Evolutionary conservation across 1,140 invertebrate species (phyloP).

Genomic region (Aphaenogaster floridana): DNA sequence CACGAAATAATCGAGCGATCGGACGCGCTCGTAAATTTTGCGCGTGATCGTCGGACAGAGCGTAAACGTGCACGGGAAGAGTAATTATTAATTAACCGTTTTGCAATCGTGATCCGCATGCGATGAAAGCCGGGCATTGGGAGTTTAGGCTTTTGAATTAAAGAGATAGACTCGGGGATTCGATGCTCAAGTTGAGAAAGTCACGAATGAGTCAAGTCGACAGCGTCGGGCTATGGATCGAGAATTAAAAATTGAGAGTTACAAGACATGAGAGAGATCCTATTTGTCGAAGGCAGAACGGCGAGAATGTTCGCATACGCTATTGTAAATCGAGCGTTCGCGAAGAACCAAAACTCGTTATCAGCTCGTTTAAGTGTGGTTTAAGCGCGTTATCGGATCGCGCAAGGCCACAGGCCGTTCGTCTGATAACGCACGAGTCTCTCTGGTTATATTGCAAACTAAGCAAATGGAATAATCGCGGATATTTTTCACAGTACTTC

Average conservation of each 20-base stretch:
- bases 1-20: slow-evolving; percentile 58
- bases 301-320: background rate
- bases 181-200: background rate
- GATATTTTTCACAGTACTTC: background rate
- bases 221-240: background rate
- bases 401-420: slow-evolving; percentile 64
- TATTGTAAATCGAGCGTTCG: slow-evolving; percentile 23
- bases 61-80: background rate
- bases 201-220: background rate
- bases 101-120: background rate
- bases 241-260: background rate
- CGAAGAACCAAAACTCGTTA: slow-evolving; percentile 45
- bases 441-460: slow-evolving; percentile 17
- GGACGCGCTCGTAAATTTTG: slow-evolving; percentile 48
- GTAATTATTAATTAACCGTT: slow-evolving; percentile 50
- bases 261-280: background rate
- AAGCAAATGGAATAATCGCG: background rate
- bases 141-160: background rate
- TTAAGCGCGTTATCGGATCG: slow-evolving; percentile 68
- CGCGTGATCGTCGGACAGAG: slow-evolving; percentile 29
- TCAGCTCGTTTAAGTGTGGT: slow-evolving; percentile 42
- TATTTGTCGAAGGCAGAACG: background rate
- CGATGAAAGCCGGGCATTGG: background rate
- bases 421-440: slow-evolving; percentile 59
- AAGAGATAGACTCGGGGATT: background rate